Base-by-base conservation (phyloP, 92 coral and sea anemone genomes). In the Plumapathes pennacea region DNA sequence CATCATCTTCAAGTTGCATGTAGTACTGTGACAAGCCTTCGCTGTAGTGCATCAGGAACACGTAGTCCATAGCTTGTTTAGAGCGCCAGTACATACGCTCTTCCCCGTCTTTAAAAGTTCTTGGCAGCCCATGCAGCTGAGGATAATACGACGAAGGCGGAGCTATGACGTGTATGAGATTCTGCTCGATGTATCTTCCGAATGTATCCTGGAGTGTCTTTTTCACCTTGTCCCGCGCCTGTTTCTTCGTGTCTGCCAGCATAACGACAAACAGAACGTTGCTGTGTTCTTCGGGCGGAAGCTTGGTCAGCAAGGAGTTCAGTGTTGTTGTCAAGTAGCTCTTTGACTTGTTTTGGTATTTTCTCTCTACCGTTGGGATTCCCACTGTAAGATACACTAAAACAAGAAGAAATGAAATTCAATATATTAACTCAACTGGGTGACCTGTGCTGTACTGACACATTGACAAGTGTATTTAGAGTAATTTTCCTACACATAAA, bases 1-100 rank as follows among this genome's bases (percentile, higher is more conserved):
- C 88, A 71, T 92, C 98, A 39, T 92, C 98, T 52, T 92, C 98
- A 34, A 92, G 67, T 12, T 92, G 98, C 22, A 92, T 47, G 37
- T 92, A 92, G 45, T 84, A 88, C 18, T 73, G 63, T 1, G 96
- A 76, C 4, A 92, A 55, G 20, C 61, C 75, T 23, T 88, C 74
- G 30, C 90, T 54, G 69, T 89, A 92, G 34, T 76, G 69, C 71
- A 92, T 76, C 29, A 92, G 42, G 36, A 84, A 92, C 1, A 67
- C 85, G 27, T 89, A 76, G 22, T 92, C 98, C 43, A 92, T 76
- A 37, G 57, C 46, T 26, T 92, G 98, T 38, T 92, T 92, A 0
- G 98, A 78, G 1, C 98, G 96, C 98, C 98, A 92, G 40, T 50
- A 77, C 77, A 92, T 72, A 52, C 92, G 50, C 22, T 74, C 62